These are phyloP conservation scores for Pteronura brasiliensis DNA, from an alignment of 2,113 vertebrate genomes.

Conservation along the genomic window DNA sequence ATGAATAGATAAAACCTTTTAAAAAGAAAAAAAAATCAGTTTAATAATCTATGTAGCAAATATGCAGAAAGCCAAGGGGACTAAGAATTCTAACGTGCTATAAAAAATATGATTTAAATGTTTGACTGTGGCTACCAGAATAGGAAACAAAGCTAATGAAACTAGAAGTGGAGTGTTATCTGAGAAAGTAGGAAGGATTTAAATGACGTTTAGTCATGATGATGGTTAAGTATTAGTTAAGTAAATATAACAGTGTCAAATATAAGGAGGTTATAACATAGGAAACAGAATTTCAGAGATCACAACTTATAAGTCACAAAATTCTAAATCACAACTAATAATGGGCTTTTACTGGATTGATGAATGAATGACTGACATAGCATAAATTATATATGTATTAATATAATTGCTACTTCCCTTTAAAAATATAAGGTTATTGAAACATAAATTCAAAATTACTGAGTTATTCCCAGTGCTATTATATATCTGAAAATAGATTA, in stretches of 20 bases:
- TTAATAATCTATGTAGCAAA: background rate
- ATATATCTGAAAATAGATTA: background rate
- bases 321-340: background rate
- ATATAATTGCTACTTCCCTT: background rate
- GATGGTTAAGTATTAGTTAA: background rate
- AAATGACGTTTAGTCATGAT: background rate
- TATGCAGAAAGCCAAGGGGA: background rate
- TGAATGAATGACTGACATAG: background rate
- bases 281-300: background rate
- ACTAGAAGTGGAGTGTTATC: background rate
- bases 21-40: background rate
- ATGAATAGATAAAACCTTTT: no score
- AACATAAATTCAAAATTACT: background rate
- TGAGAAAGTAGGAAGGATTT: background rate
- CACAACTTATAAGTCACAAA: constrained; percentile 1
- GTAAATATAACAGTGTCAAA: background rate
- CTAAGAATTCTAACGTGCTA: background rate
- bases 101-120: constrained; percentile 1
- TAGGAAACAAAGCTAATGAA: background rate
- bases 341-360: background rate
- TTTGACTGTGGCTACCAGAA: background rate
- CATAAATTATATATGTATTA: background rate
- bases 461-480: background rate
- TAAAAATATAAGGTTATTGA: background rate
- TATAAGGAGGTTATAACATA: background rate